Conservation (phyloP, 2,888 invertebrate genomes). For the Ernsta delagoae region DNA sequence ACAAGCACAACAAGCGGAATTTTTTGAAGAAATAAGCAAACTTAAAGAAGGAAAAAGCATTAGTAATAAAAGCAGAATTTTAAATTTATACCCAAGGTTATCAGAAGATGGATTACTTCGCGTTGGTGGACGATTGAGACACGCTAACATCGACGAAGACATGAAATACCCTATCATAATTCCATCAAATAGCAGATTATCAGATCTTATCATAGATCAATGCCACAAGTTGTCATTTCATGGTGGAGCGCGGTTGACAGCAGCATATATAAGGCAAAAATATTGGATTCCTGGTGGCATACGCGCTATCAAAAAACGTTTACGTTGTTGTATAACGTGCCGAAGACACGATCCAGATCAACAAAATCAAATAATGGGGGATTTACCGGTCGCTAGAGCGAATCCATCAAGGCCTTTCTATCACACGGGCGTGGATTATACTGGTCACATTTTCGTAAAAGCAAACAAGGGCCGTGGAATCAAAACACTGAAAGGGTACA, state of each 20-base stretch:
- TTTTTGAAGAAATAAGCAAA: too few relatives aligned
- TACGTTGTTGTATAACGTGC: not conserved
- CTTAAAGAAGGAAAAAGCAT: too few relatives aligned
- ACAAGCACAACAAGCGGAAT: too few relatives aligned
- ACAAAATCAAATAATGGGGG: not conserved
- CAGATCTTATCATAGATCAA: not conserved
- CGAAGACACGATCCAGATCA: not conserved
- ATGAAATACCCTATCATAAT: not conserved
- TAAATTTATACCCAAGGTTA: too few relatives aligned
- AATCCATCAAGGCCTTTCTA: not conserved
- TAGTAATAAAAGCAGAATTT: too few relatives aligned
- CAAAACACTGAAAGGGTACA: not conserved
- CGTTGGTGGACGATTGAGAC: not conserved
- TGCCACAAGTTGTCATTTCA: not conserved
- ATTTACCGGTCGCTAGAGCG: not conserved
- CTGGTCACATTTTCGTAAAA: not conserved
- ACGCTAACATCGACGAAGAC: not conserved
- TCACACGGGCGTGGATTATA: not conserved
- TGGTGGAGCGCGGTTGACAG: not conserved
- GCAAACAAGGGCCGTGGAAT: not conserved
- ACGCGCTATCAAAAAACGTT: not conserved
- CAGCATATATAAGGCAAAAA: not conserved
- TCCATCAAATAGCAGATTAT: not conserved
- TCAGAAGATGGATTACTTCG: not conserved
- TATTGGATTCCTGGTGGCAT: slow-evolving; percentile 1